Conservation (phyloP, 2,113 vertebrate species). For the Gyps fulvus region DNA sequence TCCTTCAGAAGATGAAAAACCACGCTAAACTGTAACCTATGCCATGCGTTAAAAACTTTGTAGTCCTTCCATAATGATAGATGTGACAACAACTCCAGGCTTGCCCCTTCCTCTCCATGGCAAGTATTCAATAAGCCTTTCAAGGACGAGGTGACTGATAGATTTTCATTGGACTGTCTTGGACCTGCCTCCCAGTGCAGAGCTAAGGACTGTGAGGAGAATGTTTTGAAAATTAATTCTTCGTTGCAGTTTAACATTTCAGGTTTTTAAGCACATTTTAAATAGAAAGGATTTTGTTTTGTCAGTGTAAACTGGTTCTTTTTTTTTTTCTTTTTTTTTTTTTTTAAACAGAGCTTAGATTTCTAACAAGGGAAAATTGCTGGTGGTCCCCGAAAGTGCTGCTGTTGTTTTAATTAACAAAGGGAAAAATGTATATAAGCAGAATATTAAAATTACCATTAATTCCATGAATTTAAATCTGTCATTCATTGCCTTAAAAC, state of each 20-base stretch:
- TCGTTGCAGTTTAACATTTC: constrained; percentile 33
- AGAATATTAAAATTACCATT: constrained; percentile 67
- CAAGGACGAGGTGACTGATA: not conserved
- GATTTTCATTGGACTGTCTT: not conserved
- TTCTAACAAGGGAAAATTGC: constrained; percentile 65
- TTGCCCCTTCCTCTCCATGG: not conserved
- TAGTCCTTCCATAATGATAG: not conserved
- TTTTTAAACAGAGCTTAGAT: constrained; percentile 61
- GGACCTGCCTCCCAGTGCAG: constrained; percentile 10
- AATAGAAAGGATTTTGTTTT: constrained; percentile 59
- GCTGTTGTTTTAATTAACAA: constrained; percentile 74
- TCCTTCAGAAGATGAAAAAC: not conserved
- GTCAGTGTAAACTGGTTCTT: not conserved
- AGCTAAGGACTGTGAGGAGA: constrained; percentile 36
- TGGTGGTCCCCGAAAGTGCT: constrained; percentile 70
- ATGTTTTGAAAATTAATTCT: not conserved
- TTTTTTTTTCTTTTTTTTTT: not conserved
- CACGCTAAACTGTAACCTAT: not conserved
- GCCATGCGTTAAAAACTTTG: not conserved
- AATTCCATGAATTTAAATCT: constrained; percentile 77
- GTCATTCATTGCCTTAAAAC: constrained; percentile 96
- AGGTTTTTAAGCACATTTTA: constrained; percentile 59
- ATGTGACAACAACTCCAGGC: not conserved
- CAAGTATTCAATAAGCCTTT: not conserved
- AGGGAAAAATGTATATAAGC: constrained; percentile 75